Base-by-base conservation (phyloP, 2,113 vertebrate genomes). In the Nansenia antarctica region DNA sequence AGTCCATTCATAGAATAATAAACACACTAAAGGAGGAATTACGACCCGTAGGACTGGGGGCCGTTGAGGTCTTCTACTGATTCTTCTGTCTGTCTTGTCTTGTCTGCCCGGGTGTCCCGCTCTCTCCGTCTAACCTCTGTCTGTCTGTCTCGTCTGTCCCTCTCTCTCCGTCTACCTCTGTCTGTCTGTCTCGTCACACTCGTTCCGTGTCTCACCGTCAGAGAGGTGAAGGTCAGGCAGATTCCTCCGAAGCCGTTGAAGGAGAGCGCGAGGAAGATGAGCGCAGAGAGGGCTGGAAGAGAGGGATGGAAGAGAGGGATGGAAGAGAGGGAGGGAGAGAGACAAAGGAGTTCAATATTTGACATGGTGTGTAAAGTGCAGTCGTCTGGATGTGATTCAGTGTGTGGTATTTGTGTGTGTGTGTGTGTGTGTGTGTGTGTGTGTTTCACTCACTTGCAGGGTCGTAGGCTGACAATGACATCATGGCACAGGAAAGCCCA, bases 181-280 rank as follows among this genome's bases (percentile, higher is more conserved):
- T 24, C 47, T 9, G 12, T 52, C 15, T 52, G 47, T 14, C 18
- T 20, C 22, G 49, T 20, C 49, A 26, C 49, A 1, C 49, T 22
- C 22, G 3, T 67, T 2, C 2, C 64, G 75, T 62, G 60, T 83
- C 95, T 95, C 89, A 96, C 96, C 61, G 94, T 97, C 73, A 97
- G 91, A 0, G 95, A 96, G 0, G 96, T 95, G 87, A 97, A 97
- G 7, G 95, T 96, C 80, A 97, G 80, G 81, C 96, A 97, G 88
- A 97, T 97, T 30, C 96, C 96, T 59, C 94, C 95, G 3, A 97
- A 96, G 64, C 96, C 95, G 12, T 96, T 97, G 65, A 96, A 80
- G 39, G 95, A 96, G 62, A 97, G 85, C 2, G 93, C 95, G 65
- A 96, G 86, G 71, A 97, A 96, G 80, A 96, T 96, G 72, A 96